phyloP scores from a whole-genome alignment of 2,888 invertebrate species.

The Drosophila paramelanica region DNA sequence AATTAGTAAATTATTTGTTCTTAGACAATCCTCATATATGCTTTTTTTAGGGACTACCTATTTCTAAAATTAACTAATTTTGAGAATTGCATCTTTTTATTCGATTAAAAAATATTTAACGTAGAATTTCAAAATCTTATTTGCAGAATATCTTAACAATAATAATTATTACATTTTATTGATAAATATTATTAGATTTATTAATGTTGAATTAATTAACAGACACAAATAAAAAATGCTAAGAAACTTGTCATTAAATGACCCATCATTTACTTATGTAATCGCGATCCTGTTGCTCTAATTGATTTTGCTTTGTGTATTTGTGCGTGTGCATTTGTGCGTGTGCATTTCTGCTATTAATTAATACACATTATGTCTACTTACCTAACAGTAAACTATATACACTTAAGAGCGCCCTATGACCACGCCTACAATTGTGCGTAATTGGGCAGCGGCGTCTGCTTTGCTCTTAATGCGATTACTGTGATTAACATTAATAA shows the following conservation, averaged over 20 bases:
- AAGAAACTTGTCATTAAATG: not conserved
- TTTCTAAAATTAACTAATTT: too few species aligned
- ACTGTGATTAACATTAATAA: conserved; percentile 57
- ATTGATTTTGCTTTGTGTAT: conserved; percentile 41
- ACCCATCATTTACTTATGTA: not conserved
- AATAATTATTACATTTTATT: too few species aligned
- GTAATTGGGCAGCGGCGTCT: conserved; percentile 43
- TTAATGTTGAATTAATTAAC: too few species aligned
- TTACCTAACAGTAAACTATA: conserved; percentile 40
- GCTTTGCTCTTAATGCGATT: conserved; percentile 51
- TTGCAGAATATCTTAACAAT: too few species aligned
- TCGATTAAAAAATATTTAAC: too few species aligned
- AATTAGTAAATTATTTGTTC: too few species aligned
- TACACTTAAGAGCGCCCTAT: conserved; percentile 9
- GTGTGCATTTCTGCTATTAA: conserved; percentile 30
- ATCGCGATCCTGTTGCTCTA: conserved; percentile 19
- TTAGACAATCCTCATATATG: too few species aligned
- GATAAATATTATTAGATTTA: too few species aligned
- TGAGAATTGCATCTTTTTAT: too few species aligned
- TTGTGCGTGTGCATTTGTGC: not conserved
- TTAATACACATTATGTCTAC: conserved; percentile 50
- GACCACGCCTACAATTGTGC: conserved; percentile 25
- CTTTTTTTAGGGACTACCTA: too few species aligned
- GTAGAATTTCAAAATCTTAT: too few species aligned
- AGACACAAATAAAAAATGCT: not conserved